phyloP scores from a whole-genome alignment of 2,888 invertebrate genomes.

The Oscheius myriophilus region DNA sequence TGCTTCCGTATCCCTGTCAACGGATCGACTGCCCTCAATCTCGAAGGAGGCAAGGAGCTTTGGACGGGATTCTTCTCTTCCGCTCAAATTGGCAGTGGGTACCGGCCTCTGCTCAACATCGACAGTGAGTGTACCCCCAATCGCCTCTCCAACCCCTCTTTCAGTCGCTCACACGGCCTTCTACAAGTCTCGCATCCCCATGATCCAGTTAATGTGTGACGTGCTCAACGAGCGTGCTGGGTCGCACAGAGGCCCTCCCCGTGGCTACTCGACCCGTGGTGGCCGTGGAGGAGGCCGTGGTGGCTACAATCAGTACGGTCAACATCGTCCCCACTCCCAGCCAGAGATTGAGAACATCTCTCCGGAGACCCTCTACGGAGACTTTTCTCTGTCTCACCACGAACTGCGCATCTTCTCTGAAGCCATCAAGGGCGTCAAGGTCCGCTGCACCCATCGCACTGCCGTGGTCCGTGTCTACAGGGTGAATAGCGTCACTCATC shows the following conservation, averaged over 20 bases:
- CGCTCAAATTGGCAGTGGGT: slow-evolving; percentile 60
- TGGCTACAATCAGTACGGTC: slow-evolving; percentile 21
- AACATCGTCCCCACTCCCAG: not conserved
- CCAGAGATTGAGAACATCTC: not conserved
- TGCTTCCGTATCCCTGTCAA: slow-evolving; percentile 53
- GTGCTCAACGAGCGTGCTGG: slow-evolving; percentile 53
- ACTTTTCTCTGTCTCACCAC: slow-evolving; percentile 52
- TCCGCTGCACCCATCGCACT: slow-evolving; percentile 59
- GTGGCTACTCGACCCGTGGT: slow-evolving; percentile 10
- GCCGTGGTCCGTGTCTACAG: slow-evolving; percentile 62
- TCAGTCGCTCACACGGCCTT: slow-evolving; percentile 63
- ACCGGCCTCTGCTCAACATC: slow-evolving; percentile 61
- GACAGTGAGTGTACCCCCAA: slow-evolving; percentile 48
- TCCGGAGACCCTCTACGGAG: slow-evolving; percentile 43
- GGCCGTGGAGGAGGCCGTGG: slow-evolving; percentile 10
- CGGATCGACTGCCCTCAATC: slow-evolving; percentile 52
- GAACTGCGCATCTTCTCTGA: slow-evolving; percentile 54
- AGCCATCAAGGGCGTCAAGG: slow-evolving; percentile 58
- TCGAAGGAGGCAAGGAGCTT: slow-evolving; percentile 68
- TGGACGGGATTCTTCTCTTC: slow-evolving; percentile 69
- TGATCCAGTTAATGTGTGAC: slow-evolving; percentile 67
- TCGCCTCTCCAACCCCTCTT: slow-evolving; percentile 2
- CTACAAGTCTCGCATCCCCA: slow-evolving; percentile 62
- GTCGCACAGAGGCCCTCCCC: slow-evolving; percentile 19
- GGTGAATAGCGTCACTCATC: slow-evolving; percentile 59